Conservation (phyloP, 2,113 vertebrate genomes). For the Panurus biarmicus region DNA sequence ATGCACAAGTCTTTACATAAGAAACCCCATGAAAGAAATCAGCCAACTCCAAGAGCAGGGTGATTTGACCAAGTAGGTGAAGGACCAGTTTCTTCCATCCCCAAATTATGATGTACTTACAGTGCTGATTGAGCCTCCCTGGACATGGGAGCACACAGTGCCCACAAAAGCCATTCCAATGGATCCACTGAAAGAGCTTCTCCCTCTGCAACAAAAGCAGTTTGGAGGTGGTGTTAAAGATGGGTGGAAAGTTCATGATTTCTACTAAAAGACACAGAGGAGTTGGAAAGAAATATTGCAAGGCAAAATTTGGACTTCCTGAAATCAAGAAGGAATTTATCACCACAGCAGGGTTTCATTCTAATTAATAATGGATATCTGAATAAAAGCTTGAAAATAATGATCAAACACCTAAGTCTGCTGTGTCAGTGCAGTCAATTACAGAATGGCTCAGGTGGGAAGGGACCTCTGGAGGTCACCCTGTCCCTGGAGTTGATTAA, state of each 20-base stretch:
- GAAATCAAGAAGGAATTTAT: not conserved
- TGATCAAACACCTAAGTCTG: not conserved
- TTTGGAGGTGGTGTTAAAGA: not conserved
- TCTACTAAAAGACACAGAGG: not conserved
- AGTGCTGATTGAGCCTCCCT: conserved; percentile 77
- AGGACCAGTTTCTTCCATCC: not conserved
- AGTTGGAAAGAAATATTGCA: not conserved
- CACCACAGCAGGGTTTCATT: not conserved
- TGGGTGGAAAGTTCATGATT: not conserved
- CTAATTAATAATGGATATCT: not conserved
- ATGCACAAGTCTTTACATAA: not conserved
- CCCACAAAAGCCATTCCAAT: conserved; percentile 86
- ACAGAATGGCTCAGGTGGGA: not conserved
- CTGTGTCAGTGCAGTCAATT: not conserved
- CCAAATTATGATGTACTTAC: conserved; percentile 60
- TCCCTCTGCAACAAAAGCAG: conserved; percentile 68
- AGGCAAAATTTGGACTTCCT: not conserved
- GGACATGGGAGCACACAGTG: conserved; percentile 71
- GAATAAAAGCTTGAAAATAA: not conserved
- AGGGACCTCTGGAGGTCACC: not conserved
- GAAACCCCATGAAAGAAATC: not conserved
- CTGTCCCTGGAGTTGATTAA: not conserved
- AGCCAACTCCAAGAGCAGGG: not conserved
- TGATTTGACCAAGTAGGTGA: not conserved
- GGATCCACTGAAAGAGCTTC: conserved; percentile 26